phyloP scores from a whole-genome alignment of 2,113 vertebrate genomes.

The Phycodurus eques region DNA sequence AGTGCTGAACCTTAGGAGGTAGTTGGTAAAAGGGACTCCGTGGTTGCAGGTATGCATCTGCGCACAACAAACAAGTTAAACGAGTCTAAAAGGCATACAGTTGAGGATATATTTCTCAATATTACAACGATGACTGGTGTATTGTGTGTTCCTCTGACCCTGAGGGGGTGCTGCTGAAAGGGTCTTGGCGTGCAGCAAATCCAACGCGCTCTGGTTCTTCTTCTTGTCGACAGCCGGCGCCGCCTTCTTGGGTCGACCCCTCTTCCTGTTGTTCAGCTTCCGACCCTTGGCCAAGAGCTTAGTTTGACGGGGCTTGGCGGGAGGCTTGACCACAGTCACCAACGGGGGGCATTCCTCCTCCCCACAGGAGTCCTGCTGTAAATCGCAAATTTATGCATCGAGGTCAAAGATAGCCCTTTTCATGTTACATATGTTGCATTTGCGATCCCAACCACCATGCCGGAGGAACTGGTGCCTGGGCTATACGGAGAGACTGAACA shows the following conservation, averaged over 20 bases:
- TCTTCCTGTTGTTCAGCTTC: conserved; percentile 89
- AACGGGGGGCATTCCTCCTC: conserved; percentile 84
- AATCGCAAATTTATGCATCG: background rate
- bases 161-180: conserved; percentile 87
- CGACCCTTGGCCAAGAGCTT: conserved; percentile 87
- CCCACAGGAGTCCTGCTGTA: conserved; percentile 83
- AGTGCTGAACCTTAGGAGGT: conserved; percentile 96
- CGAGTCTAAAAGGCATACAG: background rate
- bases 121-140: background rate
- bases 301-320: conserved; percentile 85
- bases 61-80: background rate
- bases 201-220: conserved; percentile 89
- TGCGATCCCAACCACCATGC: background rate
- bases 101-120: background rate
- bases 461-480: background rate
- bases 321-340: conserved; percentile 77
- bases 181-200: conserved; percentile 87
- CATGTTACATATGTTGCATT: background rate
- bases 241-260: conserved; percentile 94
- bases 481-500: too few relatives aligned
- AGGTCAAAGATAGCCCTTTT: background rate
- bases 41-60: conserved; percentile 92
- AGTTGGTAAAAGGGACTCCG: conserved; percentile 95
- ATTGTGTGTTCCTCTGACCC: conserved; percentile 72
- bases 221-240: conserved; percentile 83